Base-by-base conservation (phyloP, 2,888 invertebrate genomes). In the Polydrusus pterygomalis region DNA sequence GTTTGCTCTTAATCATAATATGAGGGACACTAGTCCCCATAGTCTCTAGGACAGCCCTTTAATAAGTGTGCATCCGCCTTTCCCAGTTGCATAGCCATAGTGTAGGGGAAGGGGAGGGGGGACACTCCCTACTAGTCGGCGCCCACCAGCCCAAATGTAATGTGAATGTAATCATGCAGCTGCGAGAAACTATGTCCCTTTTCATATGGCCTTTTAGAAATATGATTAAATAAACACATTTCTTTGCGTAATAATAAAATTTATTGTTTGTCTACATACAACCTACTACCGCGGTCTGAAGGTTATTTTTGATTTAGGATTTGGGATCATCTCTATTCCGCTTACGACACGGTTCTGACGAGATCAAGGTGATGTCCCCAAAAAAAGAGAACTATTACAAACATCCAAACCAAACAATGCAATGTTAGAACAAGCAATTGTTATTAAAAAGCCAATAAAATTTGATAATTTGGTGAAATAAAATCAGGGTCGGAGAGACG, bases 331-430 rank as follows among this genome's bases (percentile, higher is more conserved):
- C 38, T 58, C 38, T 58, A 58, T 58, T 38, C 34, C 58, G 34
- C 38, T 67, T 67, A 51, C 67, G 54, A 34, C 34, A 67, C 18
- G 7, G 38, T 49, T 47, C 45, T 47, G 45, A 51, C 54, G 47
- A 67, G 67, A 67, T 67, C 54, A 67, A 67, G 67, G 67, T 49
- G 20, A 25, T 40, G 67, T 67, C 54, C 67, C 54, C 49, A 67
- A 67, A 67, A 40, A 67, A 67, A 51, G 34, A 54, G 67, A 67
- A 34, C 38, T 54, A 67, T 67, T 67, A 67, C 67, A 67, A 67
- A 67, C 67, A 67, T 18, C 67, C 20, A 67, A 67, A 67, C 54
- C 54, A 67, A 67, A 67, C 67, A 67, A 67, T 67, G 40, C 51
- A 11, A 20, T 54, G 20, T 65, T 17, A 67, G 54, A 38, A 54